phyloP scores from a whole-genome alignment of 2,113 vertebrate genomes.

The Callithrix jacchus region DNA sequence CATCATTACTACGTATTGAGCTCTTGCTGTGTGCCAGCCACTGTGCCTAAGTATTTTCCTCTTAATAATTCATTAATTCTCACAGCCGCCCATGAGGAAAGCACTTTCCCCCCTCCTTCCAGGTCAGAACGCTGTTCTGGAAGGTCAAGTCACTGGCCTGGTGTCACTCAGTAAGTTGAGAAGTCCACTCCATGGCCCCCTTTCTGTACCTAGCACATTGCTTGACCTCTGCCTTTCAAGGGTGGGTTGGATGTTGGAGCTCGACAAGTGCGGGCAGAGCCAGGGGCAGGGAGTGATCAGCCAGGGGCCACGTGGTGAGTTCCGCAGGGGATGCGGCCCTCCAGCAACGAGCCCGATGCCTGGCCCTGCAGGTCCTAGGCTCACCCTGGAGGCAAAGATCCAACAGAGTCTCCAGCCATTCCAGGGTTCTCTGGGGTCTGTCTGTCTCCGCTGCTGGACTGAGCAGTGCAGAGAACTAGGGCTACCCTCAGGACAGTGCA shows the following conservation, averaged over 20 bases:
- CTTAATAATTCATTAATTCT: too few species aligned
- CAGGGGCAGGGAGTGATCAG: too few species aligned
- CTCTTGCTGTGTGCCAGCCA: accelerated
- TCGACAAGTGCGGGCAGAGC: neutral
- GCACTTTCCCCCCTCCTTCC: neutral
- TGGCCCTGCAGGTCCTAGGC: neutral
- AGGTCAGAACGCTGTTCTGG: neutral
- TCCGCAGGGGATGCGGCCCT: too few species aligned
- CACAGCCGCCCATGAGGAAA: neutral
- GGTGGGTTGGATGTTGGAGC: neutral
- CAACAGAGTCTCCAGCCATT: neutral
- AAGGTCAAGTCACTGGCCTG: neutral
- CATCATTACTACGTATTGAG: accelerated
- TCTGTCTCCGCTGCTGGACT: neutral
- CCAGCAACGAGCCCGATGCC: accelerated
- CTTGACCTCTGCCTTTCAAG: neutral
- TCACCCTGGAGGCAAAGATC: neutral
- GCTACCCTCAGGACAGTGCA: neutral
- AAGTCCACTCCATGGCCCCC: neutral
- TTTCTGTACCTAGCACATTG: neutral
- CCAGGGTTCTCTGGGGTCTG: neutral
- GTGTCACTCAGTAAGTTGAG: neutral
- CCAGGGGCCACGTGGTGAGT: neutral
- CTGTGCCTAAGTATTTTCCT: accelerated
- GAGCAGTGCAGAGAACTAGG: neutral